Evolutionary conservation across 1,140 invertebrate species (phyloP).

Genomic region (Drosophila repleta): DNA sequence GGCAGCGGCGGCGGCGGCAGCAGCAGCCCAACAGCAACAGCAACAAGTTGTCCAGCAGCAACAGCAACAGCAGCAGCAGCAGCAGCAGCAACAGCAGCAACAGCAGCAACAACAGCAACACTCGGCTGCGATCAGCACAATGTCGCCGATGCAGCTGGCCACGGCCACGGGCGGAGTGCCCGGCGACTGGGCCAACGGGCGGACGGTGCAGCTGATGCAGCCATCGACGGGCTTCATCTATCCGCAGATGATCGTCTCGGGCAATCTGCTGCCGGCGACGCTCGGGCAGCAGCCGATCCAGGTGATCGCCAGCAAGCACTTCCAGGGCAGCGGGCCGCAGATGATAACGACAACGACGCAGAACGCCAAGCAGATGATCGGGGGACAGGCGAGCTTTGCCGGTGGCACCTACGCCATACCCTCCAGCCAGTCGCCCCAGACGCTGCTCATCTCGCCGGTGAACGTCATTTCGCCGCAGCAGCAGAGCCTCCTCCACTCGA

Average conservation of each 20-base stretch:
- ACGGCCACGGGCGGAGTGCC: slow-evolving; percentile 81
- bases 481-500: slow-evolving; percentile 75
- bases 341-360: slow-evolving; percentile 90
- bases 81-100: slow-evolving; percentile 75
- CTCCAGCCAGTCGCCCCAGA: slow-evolving; percentile 90
- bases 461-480: slow-evolving; percentile 88
- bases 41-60: slow-evolving; percentile 38
- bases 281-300: slow-evolving; percentile 90
- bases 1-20: slow-evolving; percentile 52
- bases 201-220: slow-evolving; percentile 91
- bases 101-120: slow-evolving; percentile 84
- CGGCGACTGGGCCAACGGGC: slow-evolving; percentile 86
- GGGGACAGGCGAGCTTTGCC: slow-evolving; percentile 85
- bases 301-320: slow-evolving; percentile 92
- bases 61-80: slow-evolving; percentile 68
- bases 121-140: slow-evolving; percentile 84
- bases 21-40: slow-evolving; percentile 48
- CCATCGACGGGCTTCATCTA: slow-evolving; percentile 93
- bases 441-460: slow-evolving; percentile 91
- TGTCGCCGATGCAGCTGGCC: slow-evolving; percentile 85
- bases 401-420: slow-evolving; percentile 88
- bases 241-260: slow-evolving; percentile 90
- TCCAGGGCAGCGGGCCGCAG: slow-evolving; percentile 90
- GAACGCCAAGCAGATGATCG: slow-evolving; percentile 87
- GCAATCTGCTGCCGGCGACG: slow-evolving; percentile 90